phyloP scores from a whole-genome alignment of 2,113 vertebrate species.

The Spheniscus mendiculus region DNA sequence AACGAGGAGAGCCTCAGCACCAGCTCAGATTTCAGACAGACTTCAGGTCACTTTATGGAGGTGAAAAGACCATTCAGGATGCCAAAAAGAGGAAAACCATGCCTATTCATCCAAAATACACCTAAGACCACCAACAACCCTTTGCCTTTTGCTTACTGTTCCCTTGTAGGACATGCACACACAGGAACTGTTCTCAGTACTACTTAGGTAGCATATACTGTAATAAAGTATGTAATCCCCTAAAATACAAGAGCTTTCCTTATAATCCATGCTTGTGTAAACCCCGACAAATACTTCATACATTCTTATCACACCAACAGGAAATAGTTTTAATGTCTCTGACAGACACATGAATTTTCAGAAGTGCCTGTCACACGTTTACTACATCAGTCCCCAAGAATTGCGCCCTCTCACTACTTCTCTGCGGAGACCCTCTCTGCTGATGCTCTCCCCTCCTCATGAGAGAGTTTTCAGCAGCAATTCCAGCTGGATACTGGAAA shows the following conservation, averaged over 20 bases:
- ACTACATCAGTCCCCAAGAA: background rate
- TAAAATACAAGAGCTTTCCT: slow-evolving; percentile 35
- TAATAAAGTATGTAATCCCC: background rate
- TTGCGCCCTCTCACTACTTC: background rate
- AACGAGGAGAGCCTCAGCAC: background rate
- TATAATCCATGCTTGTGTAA: background rate
- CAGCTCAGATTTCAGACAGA: background rate
- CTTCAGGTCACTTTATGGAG: background rate
- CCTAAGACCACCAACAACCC: background rate
- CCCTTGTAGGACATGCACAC: background rate
- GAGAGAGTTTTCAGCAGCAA: background rate
- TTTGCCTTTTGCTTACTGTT: background rate
- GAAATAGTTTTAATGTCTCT: background rate
- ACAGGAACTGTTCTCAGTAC: background rate
- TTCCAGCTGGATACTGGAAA: background rate
- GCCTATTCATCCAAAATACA: background rate
- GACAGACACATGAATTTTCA: background rate
- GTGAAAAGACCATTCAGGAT: background rate
- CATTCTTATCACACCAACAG: background rate
- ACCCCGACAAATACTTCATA: background rate
- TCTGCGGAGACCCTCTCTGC: background rate
- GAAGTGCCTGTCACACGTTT: background rate
- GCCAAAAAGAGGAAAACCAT: background rate
- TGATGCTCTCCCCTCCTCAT: fast-evolving
- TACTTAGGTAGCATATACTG: background rate